Percentiles rank a stretch among this genome's conserved stretches.
Evolutionary conservation across 2,888 invertebrate genomes (phyloP).

Genomic region (Caradrina kadenii): DNA sequence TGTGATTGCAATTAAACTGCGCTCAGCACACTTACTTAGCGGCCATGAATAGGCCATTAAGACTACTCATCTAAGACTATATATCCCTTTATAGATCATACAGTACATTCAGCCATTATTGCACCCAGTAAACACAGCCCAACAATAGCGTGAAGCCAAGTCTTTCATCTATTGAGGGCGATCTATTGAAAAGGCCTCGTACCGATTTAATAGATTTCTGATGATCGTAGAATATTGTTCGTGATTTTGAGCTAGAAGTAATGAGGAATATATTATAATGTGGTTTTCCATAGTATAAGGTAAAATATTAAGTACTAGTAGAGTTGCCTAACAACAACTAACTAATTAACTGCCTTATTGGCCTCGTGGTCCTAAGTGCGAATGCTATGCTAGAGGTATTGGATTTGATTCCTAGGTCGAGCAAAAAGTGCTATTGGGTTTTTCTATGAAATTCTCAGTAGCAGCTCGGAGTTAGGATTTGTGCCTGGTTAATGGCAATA

Average conservation of each 20-base stretch:
- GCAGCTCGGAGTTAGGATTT: no score
- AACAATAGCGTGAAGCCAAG: conserved; percentile 48
- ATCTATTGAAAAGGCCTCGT: conserved; percentile 54
- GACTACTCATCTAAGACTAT: not conserved
- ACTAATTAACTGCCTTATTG: no score
- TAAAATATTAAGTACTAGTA: no score
- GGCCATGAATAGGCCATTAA: not conserved
- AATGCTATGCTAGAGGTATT: no score
- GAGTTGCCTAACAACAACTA: no score
- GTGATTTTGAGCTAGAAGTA: conserved; percentile 8
- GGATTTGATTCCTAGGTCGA: no score
- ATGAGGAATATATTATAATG: not conserved
- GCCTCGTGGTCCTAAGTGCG: no score
- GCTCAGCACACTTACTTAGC: not conserved
- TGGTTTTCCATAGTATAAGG: no score
- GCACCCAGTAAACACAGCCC: conserved; percentile 46
- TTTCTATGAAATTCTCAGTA: no score
- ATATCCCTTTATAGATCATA: not conserved
- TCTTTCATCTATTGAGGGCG: conserved; percentile 56
- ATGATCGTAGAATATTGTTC: conserved; percentile 56
- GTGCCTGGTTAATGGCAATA: no score
- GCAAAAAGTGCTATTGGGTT: no score
- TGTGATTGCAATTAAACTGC: not conserved
- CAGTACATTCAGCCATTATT: conserved; percentile 51
- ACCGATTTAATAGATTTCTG: conserved; percentile 64